Conservation (phyloP, 2,797 vertebrate genomes). For the Malacoraja senta region DNA sequence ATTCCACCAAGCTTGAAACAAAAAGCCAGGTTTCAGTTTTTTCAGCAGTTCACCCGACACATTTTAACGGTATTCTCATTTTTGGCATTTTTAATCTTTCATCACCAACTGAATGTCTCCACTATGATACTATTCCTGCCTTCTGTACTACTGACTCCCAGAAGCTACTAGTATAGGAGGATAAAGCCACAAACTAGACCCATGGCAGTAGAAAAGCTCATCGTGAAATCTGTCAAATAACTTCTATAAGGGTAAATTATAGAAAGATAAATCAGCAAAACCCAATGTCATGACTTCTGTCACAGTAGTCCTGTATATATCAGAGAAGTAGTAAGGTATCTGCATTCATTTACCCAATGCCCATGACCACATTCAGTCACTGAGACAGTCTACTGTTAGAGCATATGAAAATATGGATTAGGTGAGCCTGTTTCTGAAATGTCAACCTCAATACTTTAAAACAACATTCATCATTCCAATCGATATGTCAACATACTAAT, state of each 20-base stretch:
- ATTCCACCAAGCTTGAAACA: background rate
- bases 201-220: background rate
- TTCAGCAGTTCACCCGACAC: background rate
- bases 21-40: background rate
- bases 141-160: background rate
- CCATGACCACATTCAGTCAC: background rate
- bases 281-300: background rate
- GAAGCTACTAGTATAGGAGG: background rate
- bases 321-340: background rate
- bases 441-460: conserved; percentile 22
- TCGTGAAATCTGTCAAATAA: background rate
- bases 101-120: background rate
- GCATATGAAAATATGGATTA: background rate
- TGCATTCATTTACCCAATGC: background rate
- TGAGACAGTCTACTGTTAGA: background rate
- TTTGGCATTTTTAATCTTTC: background rate
- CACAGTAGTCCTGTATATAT: background rate
- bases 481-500: background rate
- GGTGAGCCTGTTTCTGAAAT: background rate
- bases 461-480: background rate
- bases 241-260: background rate
- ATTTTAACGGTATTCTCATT: background rate
- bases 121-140: background rate
- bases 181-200: background rate
- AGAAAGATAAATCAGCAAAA: background rate